Evolutionary conservation across 2,888 invertebrate genomes (phyloP), one percentile per base, ranked within the genome.

Genomic region (Dromius quadrimaculatus): DNA sequence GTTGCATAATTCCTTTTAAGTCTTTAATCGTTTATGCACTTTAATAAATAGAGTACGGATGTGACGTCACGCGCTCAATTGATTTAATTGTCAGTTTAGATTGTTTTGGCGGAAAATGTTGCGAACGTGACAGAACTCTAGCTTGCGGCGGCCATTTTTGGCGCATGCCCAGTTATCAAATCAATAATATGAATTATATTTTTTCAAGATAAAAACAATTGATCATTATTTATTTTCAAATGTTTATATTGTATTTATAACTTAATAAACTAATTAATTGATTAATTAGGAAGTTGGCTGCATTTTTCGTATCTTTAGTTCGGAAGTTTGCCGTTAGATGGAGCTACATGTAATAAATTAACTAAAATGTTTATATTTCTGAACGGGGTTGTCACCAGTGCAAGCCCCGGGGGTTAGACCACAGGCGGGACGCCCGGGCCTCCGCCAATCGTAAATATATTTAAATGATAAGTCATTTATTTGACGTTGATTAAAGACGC

Each of bases 1-100:
- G 59, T 68, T 68, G 68, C 68, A 68, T 68, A 59, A 68, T 45
- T 68, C 59, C 68, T 43, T 68, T 59, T 68, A 45, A 32, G 59
- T 59, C 68, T 22, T 23, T 23, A 62, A 23, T 20, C 59, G 36
- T 41, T 23, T 23, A 41, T 38, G n/a, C 62, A 22, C 11, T n/a
- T 23, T 22, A 28, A n/a, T n/a, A 54, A 62, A 4, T 20, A 22
- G 13, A 3, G n/a, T 11, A 43, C 54, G 36, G 23, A 38, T 20
- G 65, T 54, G 65, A 66, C 50, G 54, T 66, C 50, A 59, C 36
- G 13, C 15, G 17, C 0, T 57, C 32, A 57, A 32, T 57, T 34
- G 59, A 36, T 59, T 59, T 11, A 38, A 6, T 36, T 20, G 36
- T 36, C n/a, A 59, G n/a, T n/a, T n/a, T n/a, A n/a, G n/a, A n/a